Percentiles rank a stretch among this genome's conserved stretches.
Conservation (phyloP, 2,113 vertebrate genomes). For the Tupaia chinensis region DNA sequence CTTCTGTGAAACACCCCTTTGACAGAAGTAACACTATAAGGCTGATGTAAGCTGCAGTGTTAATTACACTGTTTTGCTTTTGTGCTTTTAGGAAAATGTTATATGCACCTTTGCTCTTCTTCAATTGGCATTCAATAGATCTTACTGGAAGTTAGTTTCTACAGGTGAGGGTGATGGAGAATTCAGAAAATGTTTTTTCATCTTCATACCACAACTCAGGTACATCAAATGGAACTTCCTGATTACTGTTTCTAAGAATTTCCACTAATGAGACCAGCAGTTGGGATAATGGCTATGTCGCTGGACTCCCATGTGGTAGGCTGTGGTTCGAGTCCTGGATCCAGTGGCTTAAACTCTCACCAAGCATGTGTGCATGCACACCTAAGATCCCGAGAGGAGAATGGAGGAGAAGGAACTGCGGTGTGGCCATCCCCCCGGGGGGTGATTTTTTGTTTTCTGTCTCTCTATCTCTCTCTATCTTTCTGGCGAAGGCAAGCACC, state of each 20-base stretch:
- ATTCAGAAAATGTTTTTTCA: neutral
- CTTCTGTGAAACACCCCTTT: constrained; percentile 84
- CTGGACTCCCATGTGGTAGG: too few species aligned
- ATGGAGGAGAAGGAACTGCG: too few species aligned
- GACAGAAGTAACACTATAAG: constrained; percentile 89
- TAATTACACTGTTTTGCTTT: constrained; percentile 75
- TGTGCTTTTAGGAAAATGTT: constrained; percentile 82
- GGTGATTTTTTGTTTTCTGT: too few species aligned
- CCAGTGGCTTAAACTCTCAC: too few species aligned
- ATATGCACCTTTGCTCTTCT: constrained; percentile 89
- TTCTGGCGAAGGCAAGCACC: too few species aligned
- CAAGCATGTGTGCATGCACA: too few species aligned
- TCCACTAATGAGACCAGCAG: constrained; percentile 75
- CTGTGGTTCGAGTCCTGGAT: too few species aligned
- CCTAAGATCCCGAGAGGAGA: too few species aligned
- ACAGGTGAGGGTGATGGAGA: accelerated
- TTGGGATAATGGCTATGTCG: too few species aligned
- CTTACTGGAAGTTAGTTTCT: constrained; percentile 54
- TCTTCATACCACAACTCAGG: constrained; percentile 89
- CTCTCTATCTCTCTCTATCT: too few species aligned
- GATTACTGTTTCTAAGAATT: constrained; percentile 90
- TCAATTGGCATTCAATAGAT: constrained; percentile 83
- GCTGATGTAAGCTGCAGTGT: constrained; percentile 74
- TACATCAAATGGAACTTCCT: constrained; percentile 93
- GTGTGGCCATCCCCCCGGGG: too few species aligned